Base-by-base conservation (phyloP, 2,113 vertebrate species). In the Aegypius monachus region DNA sequence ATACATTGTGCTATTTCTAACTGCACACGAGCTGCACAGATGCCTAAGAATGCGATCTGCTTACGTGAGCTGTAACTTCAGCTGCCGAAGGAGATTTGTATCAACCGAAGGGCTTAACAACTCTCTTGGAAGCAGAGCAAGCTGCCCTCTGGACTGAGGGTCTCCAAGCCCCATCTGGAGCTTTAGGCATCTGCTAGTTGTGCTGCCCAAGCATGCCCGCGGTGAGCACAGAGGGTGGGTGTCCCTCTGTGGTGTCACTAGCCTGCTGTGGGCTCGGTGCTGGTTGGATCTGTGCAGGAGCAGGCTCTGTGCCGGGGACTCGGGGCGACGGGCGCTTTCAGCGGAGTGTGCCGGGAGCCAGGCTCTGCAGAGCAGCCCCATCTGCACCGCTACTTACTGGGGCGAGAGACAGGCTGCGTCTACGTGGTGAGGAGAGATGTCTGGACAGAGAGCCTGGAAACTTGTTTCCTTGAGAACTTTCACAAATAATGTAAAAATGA, bases 131-230 rank as follows among this genome's bases (percentile, higher is more conserved):
- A 31, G 55, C 31, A 25, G 23, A 20, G 43, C 0, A 4, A 17
- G 70, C 78, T 63, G 83, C 48, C n/a, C 32, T 10, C 1, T 0
- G 48, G 34, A 3, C 53, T 7, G 13, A 8, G 86, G 58, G 26
- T 32, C 79, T 50, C n/a, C 9, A 1, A 2, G 80, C 42, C 45
- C n/a, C 47, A 4, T 13, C 74, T 16, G 79, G 13, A 31, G 52
- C 77, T 32, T 7, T 6, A 10, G 47, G 45, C 6, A 32, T 10
- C 13, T 40, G 36, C 31, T 9, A 4, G 34, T 1, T 7, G 11
- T 17, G 32, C 68, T 19, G 11, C 65, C 59, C 0, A 0, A 23
- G 74, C 1, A 1, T 67, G 58, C 34, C 38, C 4, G 0, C 0
- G 0, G 8, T 4, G 36, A 18, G 23, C 79, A 53, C 38, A 6